Base-by-base conservation (phyloP, 2,888 invertebrate species). In the Stictocephala bisonia region DNA sequence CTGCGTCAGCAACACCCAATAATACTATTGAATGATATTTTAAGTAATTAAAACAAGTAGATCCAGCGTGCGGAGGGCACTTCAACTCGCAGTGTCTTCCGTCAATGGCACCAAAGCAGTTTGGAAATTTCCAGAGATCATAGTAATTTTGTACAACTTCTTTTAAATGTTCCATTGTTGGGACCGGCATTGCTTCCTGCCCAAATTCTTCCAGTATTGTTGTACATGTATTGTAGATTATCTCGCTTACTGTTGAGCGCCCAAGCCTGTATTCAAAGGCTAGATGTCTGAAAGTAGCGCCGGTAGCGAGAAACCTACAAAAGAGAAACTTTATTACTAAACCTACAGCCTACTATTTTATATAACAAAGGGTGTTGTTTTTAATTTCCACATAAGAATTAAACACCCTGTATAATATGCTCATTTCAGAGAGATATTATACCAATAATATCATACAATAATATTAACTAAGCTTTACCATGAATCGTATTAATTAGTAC, bases 1-100 rank as follows among this genome's bases (percentile, higher is more conserved):
- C 26, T 11, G 64, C 64, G 73, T 75, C 75, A 29, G 64, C 75
- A 1, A 75, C 70, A 3, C 51, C 75, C 68, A 64, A 48, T 9
- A 74, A 41, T 1, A 73, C 70, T 6, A 75, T 66, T 26, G 70
- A 70, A 27, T 31, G 56, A 53, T 48, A 70, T 6, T 41, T n/a
- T 24, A 68, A 67, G 50, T 75, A 75, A 35, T 72, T 75, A 18
- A 60, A 73, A 50, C 26, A 75, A 11, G 51, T 31, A 27, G 70
- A 64, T 29, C 75, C 73, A 26, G 29, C 20, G 22, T 72, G 26
- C 11, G 60, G 9, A 31, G 72, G 75, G 15, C 56, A 35, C 31
- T 29, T 60, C 1, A 75, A 68, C 4, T 40, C 31, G 15, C 68
- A 56, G 29, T 75, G 73, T 35, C 68, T 73, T n/a, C 75, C 53